phyloP scores from a whole-genome alignment of 2,113 vertebrate genomes.

The Onychostoma macrolepis region DNA sequence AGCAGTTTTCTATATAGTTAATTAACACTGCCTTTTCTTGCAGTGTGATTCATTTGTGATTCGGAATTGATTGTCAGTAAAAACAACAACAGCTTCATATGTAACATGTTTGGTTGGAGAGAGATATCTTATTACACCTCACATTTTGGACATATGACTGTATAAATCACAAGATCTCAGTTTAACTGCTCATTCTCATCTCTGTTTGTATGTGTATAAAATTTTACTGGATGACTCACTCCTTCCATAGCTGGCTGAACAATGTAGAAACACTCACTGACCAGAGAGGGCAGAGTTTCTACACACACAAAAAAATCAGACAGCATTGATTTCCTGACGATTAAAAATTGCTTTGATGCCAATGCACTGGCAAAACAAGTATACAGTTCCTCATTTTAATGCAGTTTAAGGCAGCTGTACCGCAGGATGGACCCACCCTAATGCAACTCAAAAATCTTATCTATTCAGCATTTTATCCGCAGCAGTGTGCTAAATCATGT shows the following conservation, averaged over 20 bases:
- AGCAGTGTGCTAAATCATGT: not conserved
- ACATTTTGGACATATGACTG: not conserved
- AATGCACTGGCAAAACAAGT: not conserved
- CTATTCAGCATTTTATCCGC: not conserved
- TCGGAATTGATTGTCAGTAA: not conserved
- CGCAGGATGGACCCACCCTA: not conserved
- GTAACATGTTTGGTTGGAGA: not conserved
- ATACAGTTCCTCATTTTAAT: not conserved
- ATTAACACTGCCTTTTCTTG: not conserved
- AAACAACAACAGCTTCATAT: not conserved
- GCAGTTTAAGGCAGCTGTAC: not conserved
- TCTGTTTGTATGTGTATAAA: constrained; percentile 4
- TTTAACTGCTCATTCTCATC: not conserved
- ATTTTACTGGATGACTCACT: constrained; percentile 60
- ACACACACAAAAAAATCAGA: not conserved
- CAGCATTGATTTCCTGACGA: not conserved
- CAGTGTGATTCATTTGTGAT: not conserved
- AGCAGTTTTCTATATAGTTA: too few species aligned
- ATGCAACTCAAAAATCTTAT: not conserved
- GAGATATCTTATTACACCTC: not conserved
- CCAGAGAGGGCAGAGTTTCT: constrained; percentile 42
- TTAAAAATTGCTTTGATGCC: not conserved
- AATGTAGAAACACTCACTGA: not conserved
- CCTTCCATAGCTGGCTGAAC: constrained; percentile 56
- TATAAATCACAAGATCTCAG: not conserved